Evolutionary conservation across 2,888 invertebrate genomes (phyloP).

Genomic region (Gryllus longicercus): DNA sequence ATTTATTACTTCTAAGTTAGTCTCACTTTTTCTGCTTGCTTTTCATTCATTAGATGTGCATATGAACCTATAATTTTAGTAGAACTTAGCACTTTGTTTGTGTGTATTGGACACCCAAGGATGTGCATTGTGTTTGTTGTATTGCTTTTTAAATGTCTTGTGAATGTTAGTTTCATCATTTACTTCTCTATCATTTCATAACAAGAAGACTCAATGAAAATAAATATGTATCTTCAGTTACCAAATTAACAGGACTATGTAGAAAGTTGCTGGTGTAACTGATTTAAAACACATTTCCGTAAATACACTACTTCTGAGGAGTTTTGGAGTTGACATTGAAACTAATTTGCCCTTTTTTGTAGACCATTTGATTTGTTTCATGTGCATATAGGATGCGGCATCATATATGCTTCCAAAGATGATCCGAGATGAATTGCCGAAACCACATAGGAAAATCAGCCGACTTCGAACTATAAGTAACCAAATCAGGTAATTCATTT

Average conservation of each 20-base stretch:
- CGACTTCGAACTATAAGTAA: constrained; percentile 69
- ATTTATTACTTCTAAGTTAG: too few relatives aligned
- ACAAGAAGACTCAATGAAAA: too few relatives aligned
- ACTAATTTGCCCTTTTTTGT: not conserved
- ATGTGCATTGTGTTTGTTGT: too few relatives aligned
- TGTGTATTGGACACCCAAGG: too few relatives aligned
- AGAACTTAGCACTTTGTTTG: too few relatives aligned
- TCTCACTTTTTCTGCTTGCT: not conserved
- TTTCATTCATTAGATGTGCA: not conserved
- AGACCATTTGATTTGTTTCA: not conserved
- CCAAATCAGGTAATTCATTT: constrained; percentile 64
- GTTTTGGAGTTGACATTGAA: not conserved
- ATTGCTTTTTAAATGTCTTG: too few relatives aligned
- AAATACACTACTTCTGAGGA: not conserved
- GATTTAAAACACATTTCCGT: not conserved
- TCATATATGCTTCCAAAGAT: constrained; percentile 61
- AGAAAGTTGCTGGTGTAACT: not conserved
- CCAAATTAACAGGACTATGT: not conserved
- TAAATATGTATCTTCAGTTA: too few relatives aligned
- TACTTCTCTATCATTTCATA: too few relatives aligned
- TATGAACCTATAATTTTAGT: not conserved
- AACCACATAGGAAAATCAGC: constrained; percentile 57
- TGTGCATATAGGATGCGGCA: constrained; percentile 53
- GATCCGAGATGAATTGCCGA: constrained; percentile 40
- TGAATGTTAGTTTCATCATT: too few relatives aligned